These are phyloP conservation scores for Lipophrys pholis DNA, from an alignment of 2,113 vertebrate genomes.

Conservation along the genomic window DNA sequence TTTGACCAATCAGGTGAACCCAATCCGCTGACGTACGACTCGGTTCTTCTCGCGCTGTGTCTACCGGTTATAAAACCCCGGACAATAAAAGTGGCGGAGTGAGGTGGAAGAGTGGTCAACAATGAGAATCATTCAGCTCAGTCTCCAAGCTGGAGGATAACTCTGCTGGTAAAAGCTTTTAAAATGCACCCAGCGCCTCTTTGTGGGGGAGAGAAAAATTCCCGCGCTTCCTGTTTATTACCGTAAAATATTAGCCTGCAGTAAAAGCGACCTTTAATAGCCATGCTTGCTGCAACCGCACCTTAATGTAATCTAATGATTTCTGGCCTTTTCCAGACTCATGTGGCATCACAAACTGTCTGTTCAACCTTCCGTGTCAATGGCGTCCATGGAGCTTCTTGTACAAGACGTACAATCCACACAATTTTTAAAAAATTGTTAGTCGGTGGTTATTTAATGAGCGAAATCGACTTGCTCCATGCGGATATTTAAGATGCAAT, in stretches of 20 bases:
- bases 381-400: slow-evolving; percentile 9
- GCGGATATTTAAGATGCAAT: neutral
- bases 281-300: neutral
- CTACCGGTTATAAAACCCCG: slow-evolving; percentile 73
- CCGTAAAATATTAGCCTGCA: neutral
- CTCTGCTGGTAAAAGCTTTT: no score
- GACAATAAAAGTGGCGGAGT: slow-evolving; percentile 64
- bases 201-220: no score
- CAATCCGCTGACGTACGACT: neutral
- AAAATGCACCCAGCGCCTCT: no score
- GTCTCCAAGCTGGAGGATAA: no score
- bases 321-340: neutral
- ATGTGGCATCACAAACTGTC: neutral
- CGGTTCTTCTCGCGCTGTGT: slow-evolving; percentile 31
- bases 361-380: slow-evolving; percentile 1
- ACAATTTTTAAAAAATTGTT: neutral
- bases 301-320: no score
- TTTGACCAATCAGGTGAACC: slow-evolving; percentile 25
- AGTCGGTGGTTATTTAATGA: no score
- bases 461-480: neutral
- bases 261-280: neutral
- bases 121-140: neutral
- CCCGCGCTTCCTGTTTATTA: neutral
- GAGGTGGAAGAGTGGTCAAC: slow-evolving; percentile 16
- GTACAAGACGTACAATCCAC: neutral